Evolutionary conservation across 2,797 vertebrate species (phyloP).

Genomic region (Crax fasciolata): DNA sequence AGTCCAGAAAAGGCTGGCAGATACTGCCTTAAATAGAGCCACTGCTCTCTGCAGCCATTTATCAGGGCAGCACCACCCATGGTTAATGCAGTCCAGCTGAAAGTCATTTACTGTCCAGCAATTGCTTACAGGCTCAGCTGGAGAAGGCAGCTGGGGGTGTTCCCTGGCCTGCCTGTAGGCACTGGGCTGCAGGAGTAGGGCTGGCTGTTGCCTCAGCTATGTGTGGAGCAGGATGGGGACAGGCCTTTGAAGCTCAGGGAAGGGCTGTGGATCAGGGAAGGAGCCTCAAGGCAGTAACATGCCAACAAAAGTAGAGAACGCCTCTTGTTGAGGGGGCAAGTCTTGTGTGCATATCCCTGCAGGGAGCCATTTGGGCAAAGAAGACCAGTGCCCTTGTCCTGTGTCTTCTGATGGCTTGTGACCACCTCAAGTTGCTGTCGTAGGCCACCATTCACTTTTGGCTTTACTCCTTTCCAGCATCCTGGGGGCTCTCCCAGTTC

Average conservation of each 20-base stretch:
- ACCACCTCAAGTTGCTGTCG: neutral
- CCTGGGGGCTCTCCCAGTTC: neutral
- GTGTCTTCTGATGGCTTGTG: neutral
- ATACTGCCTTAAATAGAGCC: slow-evolving; percentile 25
- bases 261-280: rapidly evolving
- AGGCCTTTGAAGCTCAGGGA: neutral
- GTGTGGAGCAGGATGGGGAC: rapidly evolving
- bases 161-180: neutral
- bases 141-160: neutral
- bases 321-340: neutral
- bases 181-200: neutral
- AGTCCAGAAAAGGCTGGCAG: neutral
- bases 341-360: neutral
- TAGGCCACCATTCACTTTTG: neutral
- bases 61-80: slow-evolving; percentile 60
- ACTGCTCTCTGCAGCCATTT: slow-evolving; percentile 18
- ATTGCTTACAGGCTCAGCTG: slow-evolving; percentile 31
- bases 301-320: neutral
- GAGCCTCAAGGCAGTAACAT: neutral
- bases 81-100: slow-evolving; percentile 60
- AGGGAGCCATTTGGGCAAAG: neutral
- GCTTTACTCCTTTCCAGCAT: neutral
- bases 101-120: neutral
- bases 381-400: neutral
- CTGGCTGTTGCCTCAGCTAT: rapidly evolving